Evolutionary conservation across 2,797 vertebrate species (phyloP), one percentile per base, ranked within the genome.

Genomic region (Protonibea diacanthus): DNA sequence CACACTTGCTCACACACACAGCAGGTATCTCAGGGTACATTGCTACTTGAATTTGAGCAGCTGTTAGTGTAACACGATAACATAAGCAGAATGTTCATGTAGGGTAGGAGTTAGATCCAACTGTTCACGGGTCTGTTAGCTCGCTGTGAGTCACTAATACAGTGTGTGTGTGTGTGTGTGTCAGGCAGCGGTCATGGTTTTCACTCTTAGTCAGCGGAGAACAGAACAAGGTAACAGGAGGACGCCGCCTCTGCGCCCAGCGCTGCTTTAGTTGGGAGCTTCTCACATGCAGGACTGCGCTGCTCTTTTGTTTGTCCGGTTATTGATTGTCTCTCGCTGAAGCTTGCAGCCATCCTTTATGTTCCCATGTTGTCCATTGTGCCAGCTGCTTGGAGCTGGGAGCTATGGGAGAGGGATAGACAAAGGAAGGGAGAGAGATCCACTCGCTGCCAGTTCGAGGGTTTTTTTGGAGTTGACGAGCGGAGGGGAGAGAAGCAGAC

Each of bases 271-370:
- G 47, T 52, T 62, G 23, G 51, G 79, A 83, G 74, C 73, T 58
- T 66, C 80, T 84, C 65, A 29, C 40, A 44, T 38, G 52, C 66
- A 27, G 74, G 58, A 42, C 62, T 68, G 72, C 51, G 48, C 57
- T 76, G 20, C 67, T 80, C 78, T 83, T 86, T 93, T 88, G 74
- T 90, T 86, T 64, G 70, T 62, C 45, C 71, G 66, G 61, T 80
- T 89, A 90, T 90, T 92, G 91, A 92, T 88, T 84, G 86, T 78
- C 76, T 87, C 67, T 80, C 1, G 17, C 62, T 63, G 52, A 80
- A 82, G 76, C 78, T 81, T 6, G 65, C 80, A 65, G 69, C 60
- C 74, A 17, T 81, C 73, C 60, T 85, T 85, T 81, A 33, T 78
- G 74, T 60, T 77, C 64, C 70, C 20, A 20, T 73, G 62, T 64